Percentiles rank a stretch among this genome's conserved stretches.
Evolutionary conservation across 2,113 vertebrate species (phyloP).

Genomic region (Polypterus bichir): DNA sequence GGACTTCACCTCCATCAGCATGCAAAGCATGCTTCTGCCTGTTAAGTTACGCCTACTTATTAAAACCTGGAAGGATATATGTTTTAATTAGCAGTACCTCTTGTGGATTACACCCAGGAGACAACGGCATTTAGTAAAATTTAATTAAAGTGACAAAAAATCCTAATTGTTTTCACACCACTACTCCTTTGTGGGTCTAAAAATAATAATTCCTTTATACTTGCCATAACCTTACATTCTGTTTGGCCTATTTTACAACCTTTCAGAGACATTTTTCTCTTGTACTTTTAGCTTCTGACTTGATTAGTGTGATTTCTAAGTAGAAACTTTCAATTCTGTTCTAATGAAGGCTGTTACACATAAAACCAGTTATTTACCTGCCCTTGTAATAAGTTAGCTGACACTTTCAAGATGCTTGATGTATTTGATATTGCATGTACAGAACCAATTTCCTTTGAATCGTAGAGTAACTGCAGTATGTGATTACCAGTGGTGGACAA

Average conservation of each 20-base stretch:
- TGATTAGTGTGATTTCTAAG: neutral
- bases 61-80: conserved; percentile 66
- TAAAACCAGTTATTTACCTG: too few species aligned
- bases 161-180: conserved; percentile 75
- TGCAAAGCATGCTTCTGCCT: conserved; percentile 40
- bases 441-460: too few species aligned
- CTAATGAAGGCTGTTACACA: too few species aligned
- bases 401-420: too few species aligned
- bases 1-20: conserved; percentile 40
- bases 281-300: conserved; percentile 19
- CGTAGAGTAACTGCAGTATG: too few species aligned
- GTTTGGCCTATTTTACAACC: conserved; percentile 28
- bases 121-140: conserved; percentile 78
- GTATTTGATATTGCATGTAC: too few species aligned
- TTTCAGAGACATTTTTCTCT: conserved; percentile 15
- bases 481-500: too few species aligned
- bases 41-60: conserved; percentile 50
- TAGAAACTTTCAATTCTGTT: neutral
- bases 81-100: conserved; percentile 82
- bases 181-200: conserved; percentile 47
- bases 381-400: too few species aligned
- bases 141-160: conserved; percentile 85
- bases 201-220: conserved; percentile 28
- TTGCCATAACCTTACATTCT: conserved; percentile 19
- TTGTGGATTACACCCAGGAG: conserved; percentile 61